phyloP scores from a whole-genome alignment of 2,888 invertebrate genomes.

The Leucophenga montana region DNA sequence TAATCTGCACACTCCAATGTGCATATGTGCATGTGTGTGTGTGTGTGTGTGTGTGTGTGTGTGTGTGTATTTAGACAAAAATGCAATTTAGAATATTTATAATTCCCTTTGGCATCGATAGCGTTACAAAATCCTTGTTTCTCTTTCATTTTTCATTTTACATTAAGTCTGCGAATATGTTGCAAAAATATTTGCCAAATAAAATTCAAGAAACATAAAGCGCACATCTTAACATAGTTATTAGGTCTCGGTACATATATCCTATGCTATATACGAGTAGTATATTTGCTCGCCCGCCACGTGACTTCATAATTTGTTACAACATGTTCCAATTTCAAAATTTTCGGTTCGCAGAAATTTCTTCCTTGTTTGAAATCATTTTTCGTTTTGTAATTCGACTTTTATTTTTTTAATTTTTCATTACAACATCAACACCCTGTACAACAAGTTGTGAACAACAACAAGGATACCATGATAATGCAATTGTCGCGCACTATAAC shows the following conservation, averaged over 20 bases:
- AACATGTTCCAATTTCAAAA: not conserved
- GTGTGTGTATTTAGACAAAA: constrained; percentile 43
- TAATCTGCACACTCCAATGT: constrained; percentile 30
- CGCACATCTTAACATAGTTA: not conserved
- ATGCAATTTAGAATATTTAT: constrained; percentile 65
- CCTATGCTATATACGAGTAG: not conserved
- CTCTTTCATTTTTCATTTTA: constrained; percentile 31
- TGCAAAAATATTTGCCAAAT: not conserved
- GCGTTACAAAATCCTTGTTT: constrained; percentile 38
- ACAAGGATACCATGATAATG: constrained; percentile 53
- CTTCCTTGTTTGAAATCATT: constrained; percentile 10
- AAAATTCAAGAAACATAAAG: not conserved
- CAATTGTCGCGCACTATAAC: constrained; percentile 53
- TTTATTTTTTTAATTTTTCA: constrained; percentile 55
- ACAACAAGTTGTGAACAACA: constrained; percentile 65
- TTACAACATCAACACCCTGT: constrained; percentile 67
- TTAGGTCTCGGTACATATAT: too few relatives aligned
- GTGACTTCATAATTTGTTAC: constrained; percentile 32
- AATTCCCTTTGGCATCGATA: constrained; percentile 56
- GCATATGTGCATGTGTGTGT: constrained; percentile 29
- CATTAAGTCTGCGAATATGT: constrained; percentile 1
- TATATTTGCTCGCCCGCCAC: not conserved
- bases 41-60: constrained; percentile 29
- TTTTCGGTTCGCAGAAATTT: constrained; percentile 3
- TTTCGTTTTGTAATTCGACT: constrained; percentile 17